phyloP scores from a whole-genome alignment of 2,888 invertebrate genomes.

The Drepana falcataria region DNA sequence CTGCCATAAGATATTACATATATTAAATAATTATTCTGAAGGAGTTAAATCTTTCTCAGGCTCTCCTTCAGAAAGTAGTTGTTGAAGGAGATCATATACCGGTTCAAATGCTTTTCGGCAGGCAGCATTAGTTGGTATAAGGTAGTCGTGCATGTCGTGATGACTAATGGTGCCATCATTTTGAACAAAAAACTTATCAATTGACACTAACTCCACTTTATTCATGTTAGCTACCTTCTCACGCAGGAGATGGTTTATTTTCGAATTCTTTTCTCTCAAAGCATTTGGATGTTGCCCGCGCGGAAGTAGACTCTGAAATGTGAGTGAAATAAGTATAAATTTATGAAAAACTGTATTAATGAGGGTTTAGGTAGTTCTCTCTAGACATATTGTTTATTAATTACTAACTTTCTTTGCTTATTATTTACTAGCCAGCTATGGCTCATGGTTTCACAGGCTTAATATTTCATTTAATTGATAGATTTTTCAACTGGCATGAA shows the following conservation, averaged over 20 bases:
- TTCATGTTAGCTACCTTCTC: slow-evolving; percentile 81
- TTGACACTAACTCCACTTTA: slow-evolving; percentile 87
- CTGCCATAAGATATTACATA: slow-evolving; percentile 32
- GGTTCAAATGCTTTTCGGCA: slow-evolving; percentile 93
- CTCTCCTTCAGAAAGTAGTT: slow-evolving; percentile 87
- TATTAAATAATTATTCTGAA: slow-evolving; percentile 75
- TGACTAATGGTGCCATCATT: slow-evolving; percentile 90
- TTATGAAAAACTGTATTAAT: neutral
- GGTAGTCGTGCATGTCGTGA: slow-evolving; percentile 95
- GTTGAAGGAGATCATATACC: slow-evolving; percentile 87
- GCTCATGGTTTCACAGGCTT: no score
- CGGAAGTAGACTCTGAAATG: slow-evolving; percentile 89
- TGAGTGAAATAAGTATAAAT: slow-evolving; percentile 7
- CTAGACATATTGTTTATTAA: neutral
- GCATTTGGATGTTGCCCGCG: slow-evolving; percentile 91
- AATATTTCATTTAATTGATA: no score
- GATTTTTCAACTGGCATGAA: no score
- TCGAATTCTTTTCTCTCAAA: slow-evolving; percentile 85
- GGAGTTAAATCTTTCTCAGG: slow-evolving; percentile 85
- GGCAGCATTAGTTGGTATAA: slow-evolving; percentile 91
- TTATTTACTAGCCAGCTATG: no score
- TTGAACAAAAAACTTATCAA: slow-evolving; percentile 89
- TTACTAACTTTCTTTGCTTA: no score
- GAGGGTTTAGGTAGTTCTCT: neutral
- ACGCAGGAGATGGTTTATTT: slow-evolving; percentile 86